These are phyloP conservation scores for Drosophila prostipennis DNA, from an alignment of 2,888 invertebrate species.

Conservation along the genomic window DNA sequence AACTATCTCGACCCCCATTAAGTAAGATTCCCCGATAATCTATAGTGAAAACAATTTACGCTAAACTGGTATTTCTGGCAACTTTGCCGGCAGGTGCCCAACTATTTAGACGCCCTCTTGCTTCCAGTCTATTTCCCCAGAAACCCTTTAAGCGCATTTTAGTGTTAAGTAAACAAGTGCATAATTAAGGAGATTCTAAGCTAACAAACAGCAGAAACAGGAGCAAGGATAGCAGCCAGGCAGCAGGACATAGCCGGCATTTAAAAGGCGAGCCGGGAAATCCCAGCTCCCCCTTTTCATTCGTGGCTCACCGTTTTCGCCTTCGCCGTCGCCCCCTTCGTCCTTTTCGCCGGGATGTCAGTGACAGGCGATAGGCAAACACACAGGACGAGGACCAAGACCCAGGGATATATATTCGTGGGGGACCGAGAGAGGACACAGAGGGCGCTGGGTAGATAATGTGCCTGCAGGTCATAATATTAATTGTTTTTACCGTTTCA, in stretches of 20 bases:
- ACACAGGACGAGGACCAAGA: constrained; percentile 21
- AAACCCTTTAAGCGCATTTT: constrained; percentile 49
- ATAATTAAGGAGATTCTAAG: constrained; percentile 52
- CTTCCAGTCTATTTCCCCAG: constrained; percentile 44
- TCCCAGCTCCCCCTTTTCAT: background rate
- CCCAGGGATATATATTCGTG: background rate
- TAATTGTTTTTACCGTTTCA: constrained; percentile 71
- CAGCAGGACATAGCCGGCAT: constrained; percentile 25
- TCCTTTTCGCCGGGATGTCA: constrained; percentile 63
- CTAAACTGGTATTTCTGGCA: background rate
- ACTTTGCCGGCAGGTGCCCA: constrained; percentile 12
- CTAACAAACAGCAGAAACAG: constrained; percentile 46
- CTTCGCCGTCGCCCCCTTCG: constrained; percentile 25
- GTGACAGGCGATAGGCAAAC: constrained; percentile 68
- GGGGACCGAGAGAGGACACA: constrained; percentile 1
- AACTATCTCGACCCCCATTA: background rate
- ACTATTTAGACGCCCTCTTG: constrained; percentile 27
- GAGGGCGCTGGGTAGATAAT: constrained; percentile 51
- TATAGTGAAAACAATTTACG: constrained; percentile 1
- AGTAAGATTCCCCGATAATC: background rate
- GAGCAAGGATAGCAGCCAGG: constrained; percentile 26
- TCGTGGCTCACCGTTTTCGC: constrained; percentile 13
- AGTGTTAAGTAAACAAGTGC: constrained; percentile 54
- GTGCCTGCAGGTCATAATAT: constrained; percentile 78
- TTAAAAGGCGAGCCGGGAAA: constrained; percentile 36